A percentile compares a stretch with the other conserved stretches of the same genome.
Conservation (phyloP, 2,113 vertebrate species). For the Tenrec ecaudatus region DNA sequence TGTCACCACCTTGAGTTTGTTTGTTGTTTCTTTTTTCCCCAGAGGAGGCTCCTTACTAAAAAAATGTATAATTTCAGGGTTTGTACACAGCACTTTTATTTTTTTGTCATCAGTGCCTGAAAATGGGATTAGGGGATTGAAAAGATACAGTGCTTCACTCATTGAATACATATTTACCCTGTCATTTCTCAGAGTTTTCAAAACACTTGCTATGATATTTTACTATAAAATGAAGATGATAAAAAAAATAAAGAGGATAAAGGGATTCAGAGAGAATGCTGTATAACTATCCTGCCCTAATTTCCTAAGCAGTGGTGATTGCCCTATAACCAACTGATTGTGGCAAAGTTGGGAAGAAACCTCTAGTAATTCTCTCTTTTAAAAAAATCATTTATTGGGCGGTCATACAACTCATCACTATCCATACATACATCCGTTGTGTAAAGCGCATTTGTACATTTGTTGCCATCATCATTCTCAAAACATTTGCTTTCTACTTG, state of each 20-base stretch:
- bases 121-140: slow-evolving; percentile 73
- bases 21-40: slow-evolving; percentile 44
- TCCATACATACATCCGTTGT: too few relatives aligned
- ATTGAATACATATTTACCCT: slow-evolving; percentile 64
- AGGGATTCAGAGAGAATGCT: background rate
- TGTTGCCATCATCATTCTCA: too few relatives aligned
- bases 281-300: background rate
- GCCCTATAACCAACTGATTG: background rate
- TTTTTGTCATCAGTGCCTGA: slow-evolving; percentile 36
- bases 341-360: background rate
- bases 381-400: too few relatives aligned
- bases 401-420: too few relatives aligned
- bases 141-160: slow-evolving; percentile 71
- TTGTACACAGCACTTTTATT: slow-evolving; percentile 63
- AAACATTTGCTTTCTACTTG: too few relatives aligned
- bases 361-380: background rate
- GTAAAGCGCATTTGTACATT: too few relatives aligned
- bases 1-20: slow-evolving; percentile 71
- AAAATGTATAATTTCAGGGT: slow-evolving; percentile 72
- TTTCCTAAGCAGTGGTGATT: background rate
- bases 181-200: slow-evolving; percentile 63
- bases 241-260: background rate
- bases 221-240: slow-evolving; percentile 4
- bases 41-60: slow-evolving; percentile 74
- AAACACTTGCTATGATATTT: slow-evolving; percentile 10